Conservation (phyloP, 1,140 invertebrate genomes). For the Leptoteleia sp. region DNA sequence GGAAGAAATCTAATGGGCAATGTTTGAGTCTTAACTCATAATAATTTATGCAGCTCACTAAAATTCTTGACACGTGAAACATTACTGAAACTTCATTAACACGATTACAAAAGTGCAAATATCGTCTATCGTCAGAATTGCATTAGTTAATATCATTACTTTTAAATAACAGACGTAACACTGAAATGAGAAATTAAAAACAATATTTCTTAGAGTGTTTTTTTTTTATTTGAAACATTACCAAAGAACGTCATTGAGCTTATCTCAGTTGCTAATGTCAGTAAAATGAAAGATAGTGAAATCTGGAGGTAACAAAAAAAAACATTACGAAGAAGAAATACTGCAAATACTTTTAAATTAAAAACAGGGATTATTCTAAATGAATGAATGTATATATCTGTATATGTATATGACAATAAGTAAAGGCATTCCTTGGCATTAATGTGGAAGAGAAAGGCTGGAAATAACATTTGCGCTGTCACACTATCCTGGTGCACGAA, state of each 20-base stretch:
- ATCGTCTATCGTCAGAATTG: neutral
- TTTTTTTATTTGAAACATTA: too few relatives aligned
- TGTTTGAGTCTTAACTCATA: too few relatives aligned
- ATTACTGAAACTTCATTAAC: conserved; percentile 17
- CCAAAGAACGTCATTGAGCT: neutral
- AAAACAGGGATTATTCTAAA: too few relatives aligned
- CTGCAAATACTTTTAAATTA: too few relatives aligned
- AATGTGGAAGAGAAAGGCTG: neutral
- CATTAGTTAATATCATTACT: neutral
- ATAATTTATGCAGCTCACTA: too few relatives aligned
- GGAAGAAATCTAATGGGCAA: too few relatives aligned
- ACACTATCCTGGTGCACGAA: neutral
- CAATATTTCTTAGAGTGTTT: too few relatives aligned
- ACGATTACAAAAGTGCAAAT: conserved; percentile 11
- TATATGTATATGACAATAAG: too few relatives aligned
- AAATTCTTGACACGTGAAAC: conserved; percentile 8
- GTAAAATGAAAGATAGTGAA: neutral
- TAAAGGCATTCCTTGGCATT: neutral
- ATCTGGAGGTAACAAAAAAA: neutral
- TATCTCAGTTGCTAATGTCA: neutral
- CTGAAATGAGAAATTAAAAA: neutral
- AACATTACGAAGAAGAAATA: too few relatives aligned
- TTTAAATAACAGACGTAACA: neutral
- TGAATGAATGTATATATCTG: too few relatives aligned
- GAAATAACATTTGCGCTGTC: neutral